These are phyloP conservation scores for Myiothlypis chrysogaster DNA, from an alignment of 2,797 vertebrate species.

Conservation along the genomic window DNA sequence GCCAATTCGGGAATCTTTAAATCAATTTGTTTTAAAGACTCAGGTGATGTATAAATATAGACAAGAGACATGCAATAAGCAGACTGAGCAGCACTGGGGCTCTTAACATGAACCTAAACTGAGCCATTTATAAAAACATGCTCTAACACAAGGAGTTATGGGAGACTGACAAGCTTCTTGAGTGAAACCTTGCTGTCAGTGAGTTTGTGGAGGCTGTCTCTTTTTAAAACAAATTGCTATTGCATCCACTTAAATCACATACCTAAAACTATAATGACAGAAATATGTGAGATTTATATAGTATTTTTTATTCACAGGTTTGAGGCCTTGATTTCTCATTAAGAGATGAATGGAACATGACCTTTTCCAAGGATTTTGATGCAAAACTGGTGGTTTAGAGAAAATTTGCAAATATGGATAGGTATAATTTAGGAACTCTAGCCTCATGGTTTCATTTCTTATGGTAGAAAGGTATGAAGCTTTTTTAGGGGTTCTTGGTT, in stretches of 20 bases:
- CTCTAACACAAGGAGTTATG: not conserved
- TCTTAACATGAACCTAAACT: not conserved
- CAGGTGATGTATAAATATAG: not conserved
- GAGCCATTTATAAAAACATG: not conserved
- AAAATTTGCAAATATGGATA: not conserved
- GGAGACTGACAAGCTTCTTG: not conserved
- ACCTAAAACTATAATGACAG: not conserved
- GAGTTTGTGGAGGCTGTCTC: not conserved
- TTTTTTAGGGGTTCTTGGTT: not conserved
- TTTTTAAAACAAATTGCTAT: not conserved
- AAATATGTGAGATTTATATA: not conserved
- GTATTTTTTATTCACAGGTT: not conserved
- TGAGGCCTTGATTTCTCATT: not conserved
- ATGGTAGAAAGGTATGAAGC: not conserved
- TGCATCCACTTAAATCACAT: not conserved
- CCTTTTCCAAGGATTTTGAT: not conserved
- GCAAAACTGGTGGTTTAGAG: not conserved
- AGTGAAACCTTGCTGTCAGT: not conserved
- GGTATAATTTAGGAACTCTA: not conserved
- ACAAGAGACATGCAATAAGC: not conserved
- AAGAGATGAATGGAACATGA: not conserved
- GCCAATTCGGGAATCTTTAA: fast-evolving
- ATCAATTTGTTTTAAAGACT: not conserved
- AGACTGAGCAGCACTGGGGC: not conserved
- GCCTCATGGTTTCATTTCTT: not conserved